Conservation (phyloP, 2,797 vertebrate species). For the Coilia nasus region DNA sequence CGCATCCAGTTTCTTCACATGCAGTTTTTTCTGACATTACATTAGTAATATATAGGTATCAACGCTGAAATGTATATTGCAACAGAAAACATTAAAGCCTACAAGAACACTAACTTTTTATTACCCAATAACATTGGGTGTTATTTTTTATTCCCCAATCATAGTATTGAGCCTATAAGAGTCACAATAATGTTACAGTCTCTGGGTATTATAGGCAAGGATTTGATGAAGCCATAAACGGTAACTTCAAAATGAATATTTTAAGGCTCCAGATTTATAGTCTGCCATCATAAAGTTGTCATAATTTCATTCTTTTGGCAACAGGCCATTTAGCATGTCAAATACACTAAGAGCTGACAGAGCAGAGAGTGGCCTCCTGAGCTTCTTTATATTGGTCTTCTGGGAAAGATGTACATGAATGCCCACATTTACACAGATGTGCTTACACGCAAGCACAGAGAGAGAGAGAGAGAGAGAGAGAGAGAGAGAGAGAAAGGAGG, state of each 20-base stretch:
- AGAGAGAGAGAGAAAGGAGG: not conserved
- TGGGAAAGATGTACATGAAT: not conserved
- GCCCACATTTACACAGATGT: not conserved
- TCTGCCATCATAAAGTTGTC: not conserved
- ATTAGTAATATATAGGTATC: not conserved
- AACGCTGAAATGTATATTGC: not conserved
- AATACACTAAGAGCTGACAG: too few relatives aligned
- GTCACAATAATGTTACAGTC: too few relatives aligned
- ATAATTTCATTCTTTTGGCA: not conserved
- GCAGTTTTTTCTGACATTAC: not conserved
- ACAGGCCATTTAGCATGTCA: too few relatives aligned
- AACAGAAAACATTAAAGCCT: not conserved
- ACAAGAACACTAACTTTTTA: slow-evolving; percentile 1
- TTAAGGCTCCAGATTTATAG: not conserved
- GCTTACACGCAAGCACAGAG: not conserved
- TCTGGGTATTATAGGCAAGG: too few relatives aligned
- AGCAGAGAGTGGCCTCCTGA: not conserved
- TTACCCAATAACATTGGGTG: too few relatives aligned
- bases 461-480: not conserved
- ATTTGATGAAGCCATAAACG: not conserved
- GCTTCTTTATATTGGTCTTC: not conserved
- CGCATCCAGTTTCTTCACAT: not conserved
- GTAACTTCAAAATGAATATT: not conserved
- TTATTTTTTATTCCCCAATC: too few relatives aligned
- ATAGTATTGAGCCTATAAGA: too few relatives aligned